Base-by-base conservation (phyloP, 2,888 invertebrate genomes). In the Meiosimyza platycephala region DNA sequence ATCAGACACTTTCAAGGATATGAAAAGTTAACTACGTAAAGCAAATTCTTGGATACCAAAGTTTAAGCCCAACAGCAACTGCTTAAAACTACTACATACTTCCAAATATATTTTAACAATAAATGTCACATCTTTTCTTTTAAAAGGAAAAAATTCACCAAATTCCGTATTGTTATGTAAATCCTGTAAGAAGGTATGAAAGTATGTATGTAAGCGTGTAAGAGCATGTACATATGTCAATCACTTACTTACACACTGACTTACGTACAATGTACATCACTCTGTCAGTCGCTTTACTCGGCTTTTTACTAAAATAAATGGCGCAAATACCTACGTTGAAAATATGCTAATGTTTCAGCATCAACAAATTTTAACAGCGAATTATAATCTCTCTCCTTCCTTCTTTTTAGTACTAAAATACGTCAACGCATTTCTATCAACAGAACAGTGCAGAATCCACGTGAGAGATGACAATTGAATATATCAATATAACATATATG, bases 81-180 rank as follows among this genome's bases (percentile, higher is more conserved):
- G 6, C 40, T 40, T 7, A 9, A 40, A 40, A 9, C 40, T 40
- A 9, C 40, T 40, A 4, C 28, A 28, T 28, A 40, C 6, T 40
- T 40, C 40, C 40, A 7, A 40, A 40, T 9, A 40, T 9, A 40
- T 40, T 40, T 40, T 6, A 33, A 67, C 55, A 67, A 67, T 67
- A 67, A 67, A 67, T 57, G 67, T 57, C 67, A 66, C 52, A 54
- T 18, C 33, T 16, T 33, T 15, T 50, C 50, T 18, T 28, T 18
- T 13, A 65, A 65, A 15, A 22, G 50, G 15, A 51, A 65, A 52
- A 65, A 12, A 65, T 52, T 18, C 22, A 65, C 28, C 50, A 50
- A 50, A 67, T 67, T 57, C 55, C 9, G 47, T 28, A 55, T 67
- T 67, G 22, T 67, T 57, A 67, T 67, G 67, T 55, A 67, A 47